Evolutionary conservation across 2,888 invertebrate species (phyloP).

Genomic region (Icerya purchasi): DNA sequence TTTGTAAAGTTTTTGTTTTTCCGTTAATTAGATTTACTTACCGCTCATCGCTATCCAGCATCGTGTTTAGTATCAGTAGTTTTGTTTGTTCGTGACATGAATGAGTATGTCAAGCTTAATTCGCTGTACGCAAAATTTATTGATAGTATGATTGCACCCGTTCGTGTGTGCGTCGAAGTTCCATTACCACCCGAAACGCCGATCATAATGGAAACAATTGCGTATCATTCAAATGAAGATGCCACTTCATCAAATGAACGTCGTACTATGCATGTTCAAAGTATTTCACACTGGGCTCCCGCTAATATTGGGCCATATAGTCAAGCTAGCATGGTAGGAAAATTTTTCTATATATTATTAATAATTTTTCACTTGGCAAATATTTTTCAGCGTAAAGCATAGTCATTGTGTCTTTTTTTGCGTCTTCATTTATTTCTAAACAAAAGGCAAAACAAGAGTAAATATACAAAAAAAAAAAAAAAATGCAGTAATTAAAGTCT

Average conservation of each 20-base stretch:
- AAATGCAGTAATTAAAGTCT: too few species aligned
- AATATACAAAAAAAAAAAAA: too few species aligned
- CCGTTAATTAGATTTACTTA: constrained; percentile 31
- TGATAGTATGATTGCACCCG: constrained; percentile 57
- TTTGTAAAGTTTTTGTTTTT: constrained; percentile 14
- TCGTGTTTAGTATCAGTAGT: constrained; percentile 58
- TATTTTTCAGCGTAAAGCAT: too few species aligned
- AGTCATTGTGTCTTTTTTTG: too few species aligned
- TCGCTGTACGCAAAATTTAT: constrained; percentile 51
- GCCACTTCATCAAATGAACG: constrained; percentile 26
- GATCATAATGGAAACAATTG: constrained; percentile 53
- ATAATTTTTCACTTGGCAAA: too few species aligned
- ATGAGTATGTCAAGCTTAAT: constrained; percentile 54
- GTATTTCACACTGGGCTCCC: constrained; percentile 94
- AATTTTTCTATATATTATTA: too few species aligned
- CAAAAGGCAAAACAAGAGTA: too few species aligned
- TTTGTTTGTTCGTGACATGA: constrained; percentile 65
- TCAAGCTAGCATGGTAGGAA: constrained; percentile 66
- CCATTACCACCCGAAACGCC: constrained; percentile 48
- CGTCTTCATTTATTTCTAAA: too few species aligned
- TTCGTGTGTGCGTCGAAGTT: constrained; percentile 63
- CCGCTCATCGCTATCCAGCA: constrained; percentile 31
- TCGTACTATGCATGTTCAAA: constrained; percentile 80
- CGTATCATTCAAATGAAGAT: constrained; percentile 28
- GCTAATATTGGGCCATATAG: constrained; percentile 93